A percentile compares a stretch with the other conserved stretches of the same genome.
These are phyloP conservation scores for Tetranychus piercei DNA, from an alignment of 2,888 invertebrate genomes.

Conservation along the genomic window DNA sequence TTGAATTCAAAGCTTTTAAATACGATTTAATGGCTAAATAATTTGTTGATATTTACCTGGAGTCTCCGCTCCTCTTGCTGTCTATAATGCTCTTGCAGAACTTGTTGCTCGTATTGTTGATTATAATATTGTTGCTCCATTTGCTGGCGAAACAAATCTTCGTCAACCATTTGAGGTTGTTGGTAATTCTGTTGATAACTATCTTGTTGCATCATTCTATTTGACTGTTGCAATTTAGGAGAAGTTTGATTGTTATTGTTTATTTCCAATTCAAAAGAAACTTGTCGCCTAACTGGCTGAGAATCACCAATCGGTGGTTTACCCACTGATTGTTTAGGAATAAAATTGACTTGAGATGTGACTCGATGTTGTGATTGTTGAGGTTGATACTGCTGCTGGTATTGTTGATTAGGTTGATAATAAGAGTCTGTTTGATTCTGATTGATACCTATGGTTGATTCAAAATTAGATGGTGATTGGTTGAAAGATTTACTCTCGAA, in stretches of 20 bases:
- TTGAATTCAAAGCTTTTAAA: no score
- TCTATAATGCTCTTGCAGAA: slow-evolving; percentile 1
- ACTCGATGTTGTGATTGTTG: neutral
- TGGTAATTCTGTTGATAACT: slow-evolving; percentile 4
- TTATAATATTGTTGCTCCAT: neutral
- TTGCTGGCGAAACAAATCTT: neutral
- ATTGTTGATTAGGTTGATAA: slow-evolving; percentile 7
- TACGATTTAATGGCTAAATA: neutral
- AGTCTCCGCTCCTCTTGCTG: slow-evolving; percentile 1
- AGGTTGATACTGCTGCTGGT: neutral
- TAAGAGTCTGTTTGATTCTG: neutral
- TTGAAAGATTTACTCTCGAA: neutral
- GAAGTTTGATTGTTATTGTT: neutral
- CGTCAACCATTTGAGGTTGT: slow-evolving; percentile 2
- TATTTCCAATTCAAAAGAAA: neutral
- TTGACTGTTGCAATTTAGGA: neutral
- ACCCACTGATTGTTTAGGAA: neutral
- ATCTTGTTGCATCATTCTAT: neutral
- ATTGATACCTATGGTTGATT: neutral
- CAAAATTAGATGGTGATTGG: neutral
- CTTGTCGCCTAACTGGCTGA: neutral
- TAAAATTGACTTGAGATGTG: neutral
- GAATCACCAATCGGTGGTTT: neutral
- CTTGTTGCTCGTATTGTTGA: slow-evolving; percentile 1
- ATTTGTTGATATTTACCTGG: neutral